These are phyloP conservation scores for Meteorus cinctellus DNA, from an alignment of 2,888 invertebrate species.

Conservation along the genomic window DNA sequence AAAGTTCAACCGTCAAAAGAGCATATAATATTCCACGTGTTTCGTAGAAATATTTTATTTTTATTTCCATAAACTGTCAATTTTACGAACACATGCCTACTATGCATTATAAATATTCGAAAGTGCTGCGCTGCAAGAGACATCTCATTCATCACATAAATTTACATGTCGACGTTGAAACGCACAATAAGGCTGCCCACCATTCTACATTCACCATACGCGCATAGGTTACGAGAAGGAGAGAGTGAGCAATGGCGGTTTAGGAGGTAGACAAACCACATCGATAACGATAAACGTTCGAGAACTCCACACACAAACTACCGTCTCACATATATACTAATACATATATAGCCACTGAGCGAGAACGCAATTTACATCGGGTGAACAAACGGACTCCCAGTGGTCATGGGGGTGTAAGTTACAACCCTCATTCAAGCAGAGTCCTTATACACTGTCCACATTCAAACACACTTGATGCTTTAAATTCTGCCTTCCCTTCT, in stretches of 20 bases:
- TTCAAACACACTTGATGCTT: constrained; percentile 2
- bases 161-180: constrained; percentile 4
- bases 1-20: neutral
- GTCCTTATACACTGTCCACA: neutral
- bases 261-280: constrained; percentile 13
- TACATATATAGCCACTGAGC: constrained; percentile 24
- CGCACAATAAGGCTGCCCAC: neutral
- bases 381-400: neutral
- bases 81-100: neutral
- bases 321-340: constrained; percentile 13
- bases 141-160: constrained; percentile 33
- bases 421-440: neutral
- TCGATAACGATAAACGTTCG: constrained; percentile 52
- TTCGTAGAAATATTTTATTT: neutral
- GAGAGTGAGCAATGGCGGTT: neutral
- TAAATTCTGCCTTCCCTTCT: neutral
- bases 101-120: constrained; percentile 1
- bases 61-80: neutral
- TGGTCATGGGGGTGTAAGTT: neutral
- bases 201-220: neutral
- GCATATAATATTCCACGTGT: too few species aligned
- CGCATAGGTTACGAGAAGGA: neutral
- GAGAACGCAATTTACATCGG: neutral
- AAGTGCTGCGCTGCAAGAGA: constrained; percentile 18
- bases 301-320: neutral